A percentile compares a stretch with the other conserved stretches of the same genome.
These are phyloP conservation scores for Brachyalestes nurse DNA, from an alignment of 2,797 vertebrate genomes.

Conservation along the genomic window DNA sequence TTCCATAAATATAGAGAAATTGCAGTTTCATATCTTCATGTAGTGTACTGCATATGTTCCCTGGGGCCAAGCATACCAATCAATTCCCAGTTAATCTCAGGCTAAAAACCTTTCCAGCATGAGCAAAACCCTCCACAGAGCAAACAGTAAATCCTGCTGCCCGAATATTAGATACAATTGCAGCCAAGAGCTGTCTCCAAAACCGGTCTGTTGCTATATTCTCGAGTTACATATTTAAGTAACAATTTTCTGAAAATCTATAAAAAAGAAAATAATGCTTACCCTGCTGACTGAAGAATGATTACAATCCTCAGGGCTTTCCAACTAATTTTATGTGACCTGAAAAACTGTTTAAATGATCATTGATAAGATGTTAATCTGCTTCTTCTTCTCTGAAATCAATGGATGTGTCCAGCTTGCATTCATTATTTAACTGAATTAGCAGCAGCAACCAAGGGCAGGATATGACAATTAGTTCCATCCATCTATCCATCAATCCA, in stretches of 20 bases:
- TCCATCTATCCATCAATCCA: too few species aligned
- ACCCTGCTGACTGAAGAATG: background rate
- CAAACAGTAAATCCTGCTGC: slow-evolving; percentile 5
- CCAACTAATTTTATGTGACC: background rate
- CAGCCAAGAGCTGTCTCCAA: background rate
- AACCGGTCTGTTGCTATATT: background rate
- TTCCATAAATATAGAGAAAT: background rate
- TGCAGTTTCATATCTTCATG: background rate
- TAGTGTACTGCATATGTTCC: background rate
- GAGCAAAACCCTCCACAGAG: background rate
- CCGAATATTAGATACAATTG: background rate
- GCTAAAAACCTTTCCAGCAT: background rate
- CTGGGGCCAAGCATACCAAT: slow-evolving; percentile 2
- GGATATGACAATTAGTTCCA: background rate
- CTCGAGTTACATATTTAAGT: too few species aligned
- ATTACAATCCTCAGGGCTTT: background rate
- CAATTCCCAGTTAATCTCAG: background rate
- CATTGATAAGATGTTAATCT: background rate
- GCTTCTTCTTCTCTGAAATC: background rate
- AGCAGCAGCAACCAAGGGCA: background rate
- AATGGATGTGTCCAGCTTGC: background rate
- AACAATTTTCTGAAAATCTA: too few species aligned
- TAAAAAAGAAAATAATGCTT: too few species aligned
- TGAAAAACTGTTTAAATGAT: slow-evolving; percentile 4
- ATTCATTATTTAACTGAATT: background rate